Evolutionary conservation across 2,113 vertebrate species (phyloP).

Genomic region (Platysteira castanea): DNA sequence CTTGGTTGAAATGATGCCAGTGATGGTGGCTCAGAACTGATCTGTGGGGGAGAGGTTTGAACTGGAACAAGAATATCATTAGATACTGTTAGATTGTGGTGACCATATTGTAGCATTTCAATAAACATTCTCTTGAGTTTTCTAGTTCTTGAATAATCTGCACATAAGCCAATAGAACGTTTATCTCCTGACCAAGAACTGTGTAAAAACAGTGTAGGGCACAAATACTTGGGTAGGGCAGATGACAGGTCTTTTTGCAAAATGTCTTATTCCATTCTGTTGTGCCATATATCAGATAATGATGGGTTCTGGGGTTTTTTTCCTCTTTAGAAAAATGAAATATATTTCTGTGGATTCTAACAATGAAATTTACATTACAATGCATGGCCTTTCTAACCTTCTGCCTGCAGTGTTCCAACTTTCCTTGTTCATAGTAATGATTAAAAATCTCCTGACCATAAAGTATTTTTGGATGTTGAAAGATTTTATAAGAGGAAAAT

Average conservation of each 20-base stretch:
- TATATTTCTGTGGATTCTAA: neutral
- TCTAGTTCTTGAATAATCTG: neutral
- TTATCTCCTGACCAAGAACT: neutral
- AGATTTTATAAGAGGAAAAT: neutral
- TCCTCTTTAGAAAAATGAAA: neutral
- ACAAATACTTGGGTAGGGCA: neutral
- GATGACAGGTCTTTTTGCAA: neutral
- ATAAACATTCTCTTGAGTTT: neutral
- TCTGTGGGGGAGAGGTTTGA: neutral
- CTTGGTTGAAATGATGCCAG: neutral
- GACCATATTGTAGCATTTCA: neutral
- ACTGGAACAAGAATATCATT: neutral
- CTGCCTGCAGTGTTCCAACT: neutral
- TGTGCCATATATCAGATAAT: neutral
- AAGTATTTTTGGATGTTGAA: neutral
- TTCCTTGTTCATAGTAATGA: neutral
- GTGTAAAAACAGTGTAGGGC: neutral
- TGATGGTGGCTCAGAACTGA: neutral
- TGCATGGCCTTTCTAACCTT: neutral
- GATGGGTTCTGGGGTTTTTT: neutral
- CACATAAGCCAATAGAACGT: neutral
- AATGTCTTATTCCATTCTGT: neutral
- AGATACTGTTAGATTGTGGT: neutral
- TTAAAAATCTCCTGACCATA: neutral
- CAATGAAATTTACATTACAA: constrained; percentile 28